phyloP scores from a whole-genome alignment of 2,888 invertebrate genomes.

The Protophormia terraenovae region DNA sequence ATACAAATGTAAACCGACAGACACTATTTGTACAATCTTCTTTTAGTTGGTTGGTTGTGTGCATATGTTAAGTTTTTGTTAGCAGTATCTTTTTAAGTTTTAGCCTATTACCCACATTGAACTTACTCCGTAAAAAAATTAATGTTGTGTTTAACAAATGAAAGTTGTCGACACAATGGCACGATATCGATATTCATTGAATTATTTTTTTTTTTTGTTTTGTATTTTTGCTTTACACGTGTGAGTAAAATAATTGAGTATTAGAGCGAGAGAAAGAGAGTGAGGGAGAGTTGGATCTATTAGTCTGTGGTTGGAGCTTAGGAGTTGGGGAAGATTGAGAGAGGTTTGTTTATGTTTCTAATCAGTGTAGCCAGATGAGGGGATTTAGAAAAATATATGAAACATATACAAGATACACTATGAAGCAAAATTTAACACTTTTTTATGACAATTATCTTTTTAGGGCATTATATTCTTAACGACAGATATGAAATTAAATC shows the following conservation, averaged over 20 bases:
- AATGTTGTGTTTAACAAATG: slow-evolving; percentile 47
- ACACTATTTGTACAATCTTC: background rate
- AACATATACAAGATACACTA: too few species aligned
- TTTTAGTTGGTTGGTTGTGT: background rate
- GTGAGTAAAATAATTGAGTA: background rate
- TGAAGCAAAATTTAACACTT: too few species aligned
- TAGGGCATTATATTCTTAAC: too few species aligned
- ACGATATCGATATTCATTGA: background rate
- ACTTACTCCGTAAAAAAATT: slow-evolving; percentile 42
- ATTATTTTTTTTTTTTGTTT: background rate
- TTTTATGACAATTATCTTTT: too few species aligned
- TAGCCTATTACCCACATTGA: background rate
- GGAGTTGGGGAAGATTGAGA: background rate
- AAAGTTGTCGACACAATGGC: slow-evolving; percentile 30
- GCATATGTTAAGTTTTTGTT: background rate
- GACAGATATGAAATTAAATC: too few species aligned
- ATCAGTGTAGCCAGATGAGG: too few species aligned
- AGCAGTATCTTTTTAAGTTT: background rate
- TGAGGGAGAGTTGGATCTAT: too few species aligned
- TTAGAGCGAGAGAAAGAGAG: too few species aligned
- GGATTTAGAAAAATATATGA: too few species aligned
- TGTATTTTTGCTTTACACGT: background rate
- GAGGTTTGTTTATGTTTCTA: background rate
- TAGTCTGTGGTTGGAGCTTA: background rate
- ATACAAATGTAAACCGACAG: background rate